Base-by-base conservation (phyloP, 2,888 invertebrate genomes). In the Stenolophus ochropezus region DNA sequence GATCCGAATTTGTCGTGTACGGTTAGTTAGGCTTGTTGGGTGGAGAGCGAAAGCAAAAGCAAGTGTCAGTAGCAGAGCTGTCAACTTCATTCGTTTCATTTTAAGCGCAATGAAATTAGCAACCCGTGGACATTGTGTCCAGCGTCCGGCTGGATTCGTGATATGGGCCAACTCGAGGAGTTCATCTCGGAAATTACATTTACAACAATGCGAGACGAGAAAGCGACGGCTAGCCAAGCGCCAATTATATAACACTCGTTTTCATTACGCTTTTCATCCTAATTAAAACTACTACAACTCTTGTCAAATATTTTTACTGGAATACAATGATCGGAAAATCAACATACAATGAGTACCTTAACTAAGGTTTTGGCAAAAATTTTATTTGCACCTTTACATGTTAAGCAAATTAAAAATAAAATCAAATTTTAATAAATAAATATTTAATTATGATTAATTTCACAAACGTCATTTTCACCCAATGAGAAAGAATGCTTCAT, bases 71-170 rank as follows among this genome's bases (percentile, higher is more conserved):
- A 14, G 53, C 74, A 75, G 11, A 4, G 74, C 74, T 75, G 74
- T 75, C 74, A 75, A 75, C 74, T 75, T 75, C 74, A 75, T 75
- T 75, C 74, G 74, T 49, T 42, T 74, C 51, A 49, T 51, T 75
- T 75, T 53, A 49, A 51, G 25, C 20, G 53, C 23, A 51, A 75
- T 75, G 23, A 75, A 75, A 75, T 75, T 75, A 75, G 56, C 56
- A 21, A 75, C 20, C 56, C 6, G 20, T 42, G 69, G 21, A 20
- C 33, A 69, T 42, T 42, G 42, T 69, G 69, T 11, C 18, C 5
- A 14, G 20, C 33, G 25, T 21, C 58, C 21, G 14, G 16, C 16
- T 0, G 27, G 14, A 5, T 4, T 16, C 14, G 27, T 65, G 65
- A 65, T 65, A 33, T 14, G 27, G 18, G 27, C 3, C 56, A 56